Percentiles rank a stretch among this genome's conserved stretches.
phyloP scores from a whole-genome alignment of 2,888 invertebrate genomes.

The Hylaea fasciaria region DNA sequence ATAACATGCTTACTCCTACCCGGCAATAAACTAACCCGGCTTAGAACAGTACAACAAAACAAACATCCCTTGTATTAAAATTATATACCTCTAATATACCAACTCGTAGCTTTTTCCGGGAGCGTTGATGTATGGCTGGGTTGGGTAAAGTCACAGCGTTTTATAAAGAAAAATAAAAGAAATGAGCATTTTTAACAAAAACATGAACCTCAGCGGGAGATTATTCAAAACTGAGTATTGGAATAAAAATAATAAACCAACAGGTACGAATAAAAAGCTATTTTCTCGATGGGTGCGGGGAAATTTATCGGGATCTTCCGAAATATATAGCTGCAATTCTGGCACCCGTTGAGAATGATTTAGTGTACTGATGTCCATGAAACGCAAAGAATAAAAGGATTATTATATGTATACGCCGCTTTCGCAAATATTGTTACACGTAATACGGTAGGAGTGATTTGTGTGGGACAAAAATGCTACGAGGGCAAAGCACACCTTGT shows the following conservation, averaged over 20 bases:
- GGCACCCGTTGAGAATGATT: conserved; percentile 63
- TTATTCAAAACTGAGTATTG: conserved; percentile 56
- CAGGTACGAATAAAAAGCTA: conserved; percentile 71
- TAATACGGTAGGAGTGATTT: conserved; percentile 23
- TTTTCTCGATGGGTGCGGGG: conserved; percentile 63
- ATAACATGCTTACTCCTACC: conserved; percentile 25
- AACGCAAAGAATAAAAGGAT: conserved; percentile 67
- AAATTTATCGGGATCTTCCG: conserved; percentile 73
- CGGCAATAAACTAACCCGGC: conserved; percentile 21
- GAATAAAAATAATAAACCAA: conserved; percentile 69
- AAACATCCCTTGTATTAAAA: conserved; percentile 32
- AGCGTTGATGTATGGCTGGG: conserved; percentile 18
- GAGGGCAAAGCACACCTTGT: conserved; percentile 47
- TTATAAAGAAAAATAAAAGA: conserved; percentile 46
- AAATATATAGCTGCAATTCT: conserved; percentile 70
- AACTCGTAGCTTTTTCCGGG: conserved; percentile 26
- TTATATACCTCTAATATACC: conserved; percentile 21
- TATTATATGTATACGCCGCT: conserved; percentile 47
- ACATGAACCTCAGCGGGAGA: conserved; percentile 43
- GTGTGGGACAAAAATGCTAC: conserved; percentile 22
- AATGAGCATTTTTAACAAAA: conserved; percentile 49
- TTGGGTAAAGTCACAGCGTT: conserved; percentile 31
- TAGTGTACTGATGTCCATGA: conserved; percentile 63
- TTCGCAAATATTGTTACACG: conserved; percentile 18
- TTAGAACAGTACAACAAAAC: conserved; percentile 27